phyloP scores from a whole-genome alignment of 2,113 vertebrate genomes.

The Nycticebus coucang region DNA sequence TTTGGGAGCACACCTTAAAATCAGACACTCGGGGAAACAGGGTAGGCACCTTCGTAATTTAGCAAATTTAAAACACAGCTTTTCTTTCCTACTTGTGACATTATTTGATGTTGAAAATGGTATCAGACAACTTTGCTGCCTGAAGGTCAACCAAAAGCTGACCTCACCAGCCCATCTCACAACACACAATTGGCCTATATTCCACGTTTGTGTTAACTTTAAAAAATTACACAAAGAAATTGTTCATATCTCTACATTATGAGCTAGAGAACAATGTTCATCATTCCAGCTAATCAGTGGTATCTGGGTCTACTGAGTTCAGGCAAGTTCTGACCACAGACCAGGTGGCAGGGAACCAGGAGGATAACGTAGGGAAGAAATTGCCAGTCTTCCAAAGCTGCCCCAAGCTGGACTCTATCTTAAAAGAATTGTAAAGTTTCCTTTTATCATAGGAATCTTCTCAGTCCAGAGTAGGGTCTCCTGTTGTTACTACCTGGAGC shows the following conservation, averaged over 20 bases:
- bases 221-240: neutral
- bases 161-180: neutral
- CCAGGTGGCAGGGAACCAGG: too few relatives aligned
- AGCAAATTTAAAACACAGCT: neutral
- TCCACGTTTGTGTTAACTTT: neutral
- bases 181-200: neutral
- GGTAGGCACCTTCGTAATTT: neutral
- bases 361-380: neutral
- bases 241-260: neutral
- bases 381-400: neutral
- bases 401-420: neutral
- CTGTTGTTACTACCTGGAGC: neutral
- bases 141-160: neutral
- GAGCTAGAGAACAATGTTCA: neutral
- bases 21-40: too few relatives aligned
- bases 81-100: neutral
- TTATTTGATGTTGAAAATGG: neutral
- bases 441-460: neutral
- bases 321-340: neutral
- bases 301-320: neutral
- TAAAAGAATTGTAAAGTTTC: neutral
- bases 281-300: neutral
- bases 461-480: neutral
- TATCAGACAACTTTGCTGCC: neutral
- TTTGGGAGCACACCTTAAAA: too few relatives aligned